phyloP scores from a whole-genome alignment of 2,113 vertebrate genomes.

The Poicephalus gulielmi region DNA sequence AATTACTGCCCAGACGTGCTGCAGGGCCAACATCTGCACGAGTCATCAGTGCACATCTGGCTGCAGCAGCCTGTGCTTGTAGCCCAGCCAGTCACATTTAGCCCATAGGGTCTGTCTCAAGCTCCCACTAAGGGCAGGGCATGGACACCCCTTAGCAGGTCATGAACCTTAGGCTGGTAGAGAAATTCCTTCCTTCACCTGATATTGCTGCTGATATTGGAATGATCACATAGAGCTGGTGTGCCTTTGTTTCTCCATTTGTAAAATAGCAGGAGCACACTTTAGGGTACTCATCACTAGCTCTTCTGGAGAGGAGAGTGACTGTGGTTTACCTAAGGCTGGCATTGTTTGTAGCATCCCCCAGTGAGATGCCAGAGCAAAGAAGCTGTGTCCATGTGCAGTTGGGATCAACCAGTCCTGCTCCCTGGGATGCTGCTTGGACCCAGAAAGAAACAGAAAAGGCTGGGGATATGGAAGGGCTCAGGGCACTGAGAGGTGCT shows the following conservation, averaged over 20 bases:
- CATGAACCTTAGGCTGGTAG: background rate
- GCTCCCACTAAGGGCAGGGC: background rate
- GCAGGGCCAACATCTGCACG: constrained; percentile 56
- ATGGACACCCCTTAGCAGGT: background rate
- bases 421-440: background rate
- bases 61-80: background rate
- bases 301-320: background rate
- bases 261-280: background rate
- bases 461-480: background rate
- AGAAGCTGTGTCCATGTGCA: background rate
- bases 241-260: background rate
- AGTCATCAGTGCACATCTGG: constrained; percentile 60
- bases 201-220: background rate
- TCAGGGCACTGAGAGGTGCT: background rate
- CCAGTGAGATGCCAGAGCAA: background rate
- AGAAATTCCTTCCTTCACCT: background rate
- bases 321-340: background rate
- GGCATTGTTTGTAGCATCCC: background rate
- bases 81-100: background rate
- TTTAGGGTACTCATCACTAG: background rate
- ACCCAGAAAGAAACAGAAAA: background rate
- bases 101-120: background rate
- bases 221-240: background rate
- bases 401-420: background rate
- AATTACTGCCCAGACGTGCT: constrained; percentile 14